phyloP scores from a whole-genome alignment of 2,888 invertebrate genomes.

The Strigamia crassipes region DNA sequence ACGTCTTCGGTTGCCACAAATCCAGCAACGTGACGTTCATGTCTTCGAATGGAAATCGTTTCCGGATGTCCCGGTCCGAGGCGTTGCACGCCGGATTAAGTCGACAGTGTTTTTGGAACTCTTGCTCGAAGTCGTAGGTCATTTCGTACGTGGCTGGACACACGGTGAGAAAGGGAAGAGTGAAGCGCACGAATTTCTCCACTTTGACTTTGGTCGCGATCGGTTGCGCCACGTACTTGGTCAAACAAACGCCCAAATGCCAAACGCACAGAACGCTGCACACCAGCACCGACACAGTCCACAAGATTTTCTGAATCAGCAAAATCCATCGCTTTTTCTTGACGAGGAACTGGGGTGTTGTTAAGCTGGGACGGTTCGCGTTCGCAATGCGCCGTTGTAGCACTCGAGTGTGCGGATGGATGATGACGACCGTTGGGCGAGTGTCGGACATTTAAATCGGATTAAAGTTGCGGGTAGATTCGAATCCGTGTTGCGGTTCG shows the following conservation, averaged over 20 bases:
- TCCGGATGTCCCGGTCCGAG: background rate
- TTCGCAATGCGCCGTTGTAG: too few species aligned
- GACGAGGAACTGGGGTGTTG: too few species aligned
- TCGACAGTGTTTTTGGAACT: background rate
- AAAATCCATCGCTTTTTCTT: too few species aligned
- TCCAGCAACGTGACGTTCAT: background rate
- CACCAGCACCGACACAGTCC: background rate
- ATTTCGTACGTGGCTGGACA: background rate
- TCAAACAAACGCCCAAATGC: background rate
- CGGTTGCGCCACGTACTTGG: background rate
- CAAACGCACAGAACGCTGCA: background rate
- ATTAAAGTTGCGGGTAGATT: too few species aligned
- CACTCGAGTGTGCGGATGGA: too few species aligned
- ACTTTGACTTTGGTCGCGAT: background rate
- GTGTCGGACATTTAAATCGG: too few species aligned
- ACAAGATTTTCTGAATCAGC: background rate
- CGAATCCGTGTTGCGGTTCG: too few species aligned
- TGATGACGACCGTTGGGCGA: too few species aligned
- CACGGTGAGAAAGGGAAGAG: background rate
- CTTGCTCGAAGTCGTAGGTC: background rate
- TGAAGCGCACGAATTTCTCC: background rate
- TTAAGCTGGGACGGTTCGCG: too few species aligned
- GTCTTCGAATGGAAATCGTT: background rate
- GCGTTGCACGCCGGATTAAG: background rate
- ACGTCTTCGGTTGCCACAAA: background rate